These are phyloP conservation scores for Tachuris rubrigastra DNA, from an alignment of 2,113 vertebrate species.

Conservation along the genomic window DNA sequence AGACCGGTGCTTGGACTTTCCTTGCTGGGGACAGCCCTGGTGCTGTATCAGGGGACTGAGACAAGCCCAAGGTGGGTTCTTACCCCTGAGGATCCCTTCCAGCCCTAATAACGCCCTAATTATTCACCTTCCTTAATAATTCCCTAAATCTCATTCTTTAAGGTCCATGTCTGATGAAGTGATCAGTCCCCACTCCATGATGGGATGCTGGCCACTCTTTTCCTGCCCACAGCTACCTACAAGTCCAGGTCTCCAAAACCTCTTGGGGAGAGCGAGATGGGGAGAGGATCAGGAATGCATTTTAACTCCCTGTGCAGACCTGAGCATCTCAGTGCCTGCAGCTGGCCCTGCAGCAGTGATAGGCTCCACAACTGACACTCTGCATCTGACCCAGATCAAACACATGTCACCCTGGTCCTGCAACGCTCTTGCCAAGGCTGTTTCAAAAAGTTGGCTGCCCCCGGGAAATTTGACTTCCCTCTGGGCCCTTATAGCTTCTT, in stretches of 20 bases:
- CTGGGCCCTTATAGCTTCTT: neutral
- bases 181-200: rapidly evolving
- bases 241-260: neutral
- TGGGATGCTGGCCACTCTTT: neutral
- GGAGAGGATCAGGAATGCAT: neutral
- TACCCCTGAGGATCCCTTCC: neutral
- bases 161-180: rapidly evolving
- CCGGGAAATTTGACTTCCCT: neutral
- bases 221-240: neutral
- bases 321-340: neutral
- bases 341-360: neutral
- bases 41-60: neutral
- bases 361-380: neutral
- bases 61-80: neutral
- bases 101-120: neutral
- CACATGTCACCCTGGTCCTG: rapidly evolving
- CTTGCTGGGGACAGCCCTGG: neutral
- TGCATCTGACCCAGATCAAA: neutral
- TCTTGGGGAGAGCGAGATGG: neutral
- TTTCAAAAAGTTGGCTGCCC: neutral
- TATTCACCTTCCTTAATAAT: no score
- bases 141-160: neutral
- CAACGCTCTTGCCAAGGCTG: neutral
- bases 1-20: neutral
- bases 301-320: neutral